These are phyloP conservation scores for Murina feae DNA, from an alignment of 2,113 vertebrate genomes.

Conservation along the genomic window DNA sequence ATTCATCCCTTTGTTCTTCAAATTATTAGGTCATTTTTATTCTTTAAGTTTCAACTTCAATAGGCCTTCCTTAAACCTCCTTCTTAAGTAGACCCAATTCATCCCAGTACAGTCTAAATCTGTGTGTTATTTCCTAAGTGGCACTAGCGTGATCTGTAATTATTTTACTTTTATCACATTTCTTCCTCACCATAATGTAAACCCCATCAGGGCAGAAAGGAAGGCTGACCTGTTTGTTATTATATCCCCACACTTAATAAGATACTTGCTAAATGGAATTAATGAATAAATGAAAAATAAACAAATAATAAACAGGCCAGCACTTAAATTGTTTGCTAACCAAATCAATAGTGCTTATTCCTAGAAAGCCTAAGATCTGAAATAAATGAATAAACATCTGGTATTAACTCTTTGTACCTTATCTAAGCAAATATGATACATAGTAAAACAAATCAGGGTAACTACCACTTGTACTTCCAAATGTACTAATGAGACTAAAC, in stretches of 20 bases:
- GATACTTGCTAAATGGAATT: not conserved
- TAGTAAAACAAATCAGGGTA: not conserved
- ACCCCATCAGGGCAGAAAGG: not conserved
- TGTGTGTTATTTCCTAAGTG: not conserved
- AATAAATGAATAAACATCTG: constrained; percentile 12
- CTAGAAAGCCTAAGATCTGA: constrained; percentile 23
- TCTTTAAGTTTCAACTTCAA: constrained; percentile 4
- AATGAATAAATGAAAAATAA: constrained; percentile 18
- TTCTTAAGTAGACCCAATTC: not conserved
- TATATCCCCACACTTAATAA: constrained; percentile 11
- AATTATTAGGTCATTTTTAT: not conserved
- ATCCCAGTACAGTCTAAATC: not conserved
- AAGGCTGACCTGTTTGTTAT: not conserved
- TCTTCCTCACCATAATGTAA: not conserved
- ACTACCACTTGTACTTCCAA: constrained; percentile 39
- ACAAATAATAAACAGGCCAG: constrained; percentile 11
- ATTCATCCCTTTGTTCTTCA: not conserved
- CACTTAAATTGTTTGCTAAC: constrained; percentile 37
- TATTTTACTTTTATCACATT: constrained; percentile 17
- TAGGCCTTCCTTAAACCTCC: not conserved
- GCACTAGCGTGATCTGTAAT: not conserved
- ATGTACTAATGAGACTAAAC: constrained; percentile 36
- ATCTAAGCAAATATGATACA: constrained; percentile 34
- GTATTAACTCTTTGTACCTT: not conserved
- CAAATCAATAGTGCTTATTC: not conserved